Conservation (phyloP, 2,797 vertebrate species). For the Mus caroli region DNA sequence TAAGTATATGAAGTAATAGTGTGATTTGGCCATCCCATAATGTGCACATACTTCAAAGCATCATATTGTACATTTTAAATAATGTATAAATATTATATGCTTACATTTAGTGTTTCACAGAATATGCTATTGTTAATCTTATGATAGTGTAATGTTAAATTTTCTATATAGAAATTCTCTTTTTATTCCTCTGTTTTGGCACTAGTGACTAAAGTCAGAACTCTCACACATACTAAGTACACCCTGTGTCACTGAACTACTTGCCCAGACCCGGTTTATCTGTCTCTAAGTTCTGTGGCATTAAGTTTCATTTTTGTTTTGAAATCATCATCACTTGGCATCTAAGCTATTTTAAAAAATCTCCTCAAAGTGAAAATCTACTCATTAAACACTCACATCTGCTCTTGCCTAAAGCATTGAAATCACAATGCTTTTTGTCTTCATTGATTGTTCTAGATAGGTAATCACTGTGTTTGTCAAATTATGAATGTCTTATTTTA, state of each 20-base stretch:
- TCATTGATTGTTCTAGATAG: background rate
- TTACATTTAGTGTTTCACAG: constrained; percentile 17
- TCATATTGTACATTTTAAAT: background rate
- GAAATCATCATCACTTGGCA: background rate
- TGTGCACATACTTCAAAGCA: background rate
- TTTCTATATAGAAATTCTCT: background rate
- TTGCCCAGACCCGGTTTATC: background rate
- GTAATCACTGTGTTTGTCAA: background rate
- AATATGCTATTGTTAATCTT: background rate
- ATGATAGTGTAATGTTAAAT: background rate
- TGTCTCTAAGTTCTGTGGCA: background rate
- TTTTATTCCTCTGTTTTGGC: background rate
- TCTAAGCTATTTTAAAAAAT: background rate
- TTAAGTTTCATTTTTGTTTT: background rate
- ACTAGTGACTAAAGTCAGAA: background rate
- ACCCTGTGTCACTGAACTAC: background rate
- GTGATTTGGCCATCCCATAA: background rate
- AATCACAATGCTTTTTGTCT: background rate
- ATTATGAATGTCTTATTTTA: background rate
- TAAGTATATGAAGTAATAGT: background rate
- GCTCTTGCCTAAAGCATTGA: background rate
- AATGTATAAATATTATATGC: background rate
- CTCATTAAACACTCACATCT: background rate
- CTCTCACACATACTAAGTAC: background rate
- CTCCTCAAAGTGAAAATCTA: background rate